phyloP scores from a whole-genome alignment of 2,888 invertebrate genomes.

The Tupiocoris notatus region DNA sequence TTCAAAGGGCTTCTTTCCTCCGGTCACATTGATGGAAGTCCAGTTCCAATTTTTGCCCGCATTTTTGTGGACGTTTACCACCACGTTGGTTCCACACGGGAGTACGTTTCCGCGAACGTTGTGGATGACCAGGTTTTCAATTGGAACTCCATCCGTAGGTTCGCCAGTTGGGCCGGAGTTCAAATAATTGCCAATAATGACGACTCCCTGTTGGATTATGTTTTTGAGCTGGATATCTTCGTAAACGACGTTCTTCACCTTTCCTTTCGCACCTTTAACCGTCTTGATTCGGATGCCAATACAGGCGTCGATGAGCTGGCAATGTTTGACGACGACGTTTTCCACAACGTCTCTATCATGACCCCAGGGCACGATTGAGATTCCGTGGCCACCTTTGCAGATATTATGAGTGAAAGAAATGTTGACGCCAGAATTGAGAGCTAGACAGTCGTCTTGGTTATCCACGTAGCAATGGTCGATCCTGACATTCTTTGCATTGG shows the following conservation, averaged over 20 bases:
- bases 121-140: background rate
- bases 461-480: background rate
- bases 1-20: background rate
- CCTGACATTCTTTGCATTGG: background rate
- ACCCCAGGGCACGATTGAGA: conserved; percentile 10
- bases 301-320: background rate
- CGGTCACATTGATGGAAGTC: background rate
- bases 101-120: conserved; percentile 12
- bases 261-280: background rate
- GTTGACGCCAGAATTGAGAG: conserved; percentile 18
- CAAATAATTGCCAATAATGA: conserved; percentile 25
- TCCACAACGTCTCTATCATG: background rate
- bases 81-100: conserved; percentile 9
- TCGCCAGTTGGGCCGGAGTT: background rate
- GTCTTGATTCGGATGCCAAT: conserved; percentile 14
- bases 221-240: conserved; percentile 4
- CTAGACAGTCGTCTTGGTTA: conserved; percentile 27
- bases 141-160: background rate
- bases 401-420: conserved; percentile 18
- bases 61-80: background rate
- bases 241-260: background rate
- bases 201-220: background rate
- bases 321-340: conserved; percentile 10
- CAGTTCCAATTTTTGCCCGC: conserved; percentile 5
- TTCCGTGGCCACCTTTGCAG: conserved; percentile 21